These are phyloP conservation scores for Lytechinus variegatus DNA, from an alignment of 35 echinoderm and acorn worm species.

Conservation along the genomic window DNA sequence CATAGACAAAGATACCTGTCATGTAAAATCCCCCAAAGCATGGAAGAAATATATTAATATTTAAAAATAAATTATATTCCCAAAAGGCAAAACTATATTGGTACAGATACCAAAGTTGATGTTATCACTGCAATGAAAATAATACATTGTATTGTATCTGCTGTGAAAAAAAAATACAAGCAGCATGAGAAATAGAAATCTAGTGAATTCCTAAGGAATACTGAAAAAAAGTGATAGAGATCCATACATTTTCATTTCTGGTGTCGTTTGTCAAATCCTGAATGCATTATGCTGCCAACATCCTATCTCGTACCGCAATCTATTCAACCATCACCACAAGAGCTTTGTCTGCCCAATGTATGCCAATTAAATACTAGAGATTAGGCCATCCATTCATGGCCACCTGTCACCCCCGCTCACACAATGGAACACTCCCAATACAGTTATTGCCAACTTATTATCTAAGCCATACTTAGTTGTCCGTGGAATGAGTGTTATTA, in stretches of 20 bases:
- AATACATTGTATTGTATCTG: not conserved
- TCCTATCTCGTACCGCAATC: constrained; percentile 27
- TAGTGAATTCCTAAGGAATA: not conserved
- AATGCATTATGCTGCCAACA: not conserved
- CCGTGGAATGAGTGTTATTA: constrained; percentile 66
- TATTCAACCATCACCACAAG: not conserved
- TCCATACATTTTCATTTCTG: not conserved
- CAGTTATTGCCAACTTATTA: constrained; percentile 73
- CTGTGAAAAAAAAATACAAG: not conserved
- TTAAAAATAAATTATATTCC: too few relatives aligned
- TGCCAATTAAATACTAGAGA: constrained; percentile 4
- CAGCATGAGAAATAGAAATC: not conserved
- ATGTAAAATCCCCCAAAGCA: too few relatives aligned
- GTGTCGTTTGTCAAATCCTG: not conserved
- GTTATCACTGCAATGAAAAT: too few relatives aligned
- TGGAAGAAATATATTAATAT: too few relatives aligned
- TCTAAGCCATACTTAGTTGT: constrained; percentile 67
- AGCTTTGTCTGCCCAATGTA: constrained; percentile 11
- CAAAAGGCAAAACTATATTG: too few relatives aligned
- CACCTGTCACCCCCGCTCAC: constrained; percentile 56
- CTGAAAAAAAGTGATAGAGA: not conserved
- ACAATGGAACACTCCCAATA: constrained; percentile 59
- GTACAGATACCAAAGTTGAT: too few relatives aligned
- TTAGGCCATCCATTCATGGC: constrained; percentile 31
- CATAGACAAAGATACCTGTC: too few relatives aligned